Base-by-base conservation (phyloP, 2,113 vertebrate species). In the Apaloderma vittatum region DNA sequence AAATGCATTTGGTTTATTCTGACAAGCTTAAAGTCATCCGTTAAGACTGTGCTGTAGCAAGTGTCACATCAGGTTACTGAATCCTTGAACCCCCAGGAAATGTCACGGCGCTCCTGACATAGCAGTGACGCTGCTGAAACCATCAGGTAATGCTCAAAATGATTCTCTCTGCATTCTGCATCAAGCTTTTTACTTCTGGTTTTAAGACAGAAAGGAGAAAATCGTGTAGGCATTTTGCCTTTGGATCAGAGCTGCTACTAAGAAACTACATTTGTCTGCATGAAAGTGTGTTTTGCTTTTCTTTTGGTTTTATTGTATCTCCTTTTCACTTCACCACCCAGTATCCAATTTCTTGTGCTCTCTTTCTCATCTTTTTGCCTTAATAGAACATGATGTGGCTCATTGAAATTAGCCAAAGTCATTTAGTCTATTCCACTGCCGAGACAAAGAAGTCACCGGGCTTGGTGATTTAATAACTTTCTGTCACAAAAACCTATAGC, bases 391-490 rank as follows among this genome's bases (percentile, higher is more conserved):
- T 48, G 68, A 65, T 77, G 80, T 51, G 45, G 29, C 72, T 90
- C 75, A 21, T 24, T 81, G 46, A 85, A 92, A 94, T 94, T 93
- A 92, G 65, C 65, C 68, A 91, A 92, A 86, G 91, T 91, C 86
- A 68, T 90, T 94, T 77, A 87, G 70, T 46, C 84, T 91, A 3
- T 88, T 81, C 86, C 62, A 12, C 62, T 91, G 84, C 93, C 92
- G 93, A 83, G 89, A 71, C 51, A 61, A 94, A 40, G 71, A 80
- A 93, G 52, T 65, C 81, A 22, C 40, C 23, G 68, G 67, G 24
- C 77, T 82, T 74, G 74, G 55, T 83, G 91, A 90, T 95, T 94
- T 95, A 88, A 91, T 82, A 95, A 73, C 43, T 92, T 90, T 59
- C 76, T 82, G 18, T 84, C 93, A 89, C 63, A 88, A 82, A 85